Base-by-base conservation (phyloP, 2,888 invertebrate genomes). In the Catonia carolina region DNA sequence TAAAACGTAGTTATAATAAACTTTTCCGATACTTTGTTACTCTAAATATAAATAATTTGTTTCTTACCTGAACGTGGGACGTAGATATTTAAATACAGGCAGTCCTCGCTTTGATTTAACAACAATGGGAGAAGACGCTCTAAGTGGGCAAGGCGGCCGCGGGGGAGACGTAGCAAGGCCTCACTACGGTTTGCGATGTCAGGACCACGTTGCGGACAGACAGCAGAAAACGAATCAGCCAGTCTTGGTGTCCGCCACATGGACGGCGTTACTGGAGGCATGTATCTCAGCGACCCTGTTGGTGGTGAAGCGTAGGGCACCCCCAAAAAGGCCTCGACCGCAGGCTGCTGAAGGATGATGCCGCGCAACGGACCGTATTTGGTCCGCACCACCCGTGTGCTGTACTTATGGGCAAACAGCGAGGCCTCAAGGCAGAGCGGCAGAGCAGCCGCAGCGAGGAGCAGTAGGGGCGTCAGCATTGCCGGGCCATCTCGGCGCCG, bases 81-180 rank as follows among this genome's bases (percentile, higher is more conserved):
- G 77, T 94, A 98, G 66, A 98, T 83, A 77, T 98, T 98, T 72
- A 98, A 84, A 74, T 93, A 95, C 67, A 98, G 85, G 73, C 98
- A 98, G 79, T 98, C 97, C 78, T 98, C 98, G 73, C 90, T 92
- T 77, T 97, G 95, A 72, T 95, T 91, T 69, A 84, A 83, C 59
- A 97, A 80, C 65, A 89, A 77, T 15, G 92, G 90, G 67, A 88
- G 75, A 65, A 97, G 77, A 62, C 89, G 84, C 69, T 90, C 86
- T 60, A 96, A 80, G 72, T 93, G 88, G 18, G 86, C 83, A 63
- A 92, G 84, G 53, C 93, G 81, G 50, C 87, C 89, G 59, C 87
- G 80, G 35, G 96, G 94, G 72, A 90, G 85, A 68, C 83, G 76
- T 61, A 86, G 73, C 56, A 90, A 74, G 31, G 74, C 72, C 57